Evolutionary conservation across 23 tunicate genomes (phyloP).

Genomic region (Diplosoma virens): DNA sequence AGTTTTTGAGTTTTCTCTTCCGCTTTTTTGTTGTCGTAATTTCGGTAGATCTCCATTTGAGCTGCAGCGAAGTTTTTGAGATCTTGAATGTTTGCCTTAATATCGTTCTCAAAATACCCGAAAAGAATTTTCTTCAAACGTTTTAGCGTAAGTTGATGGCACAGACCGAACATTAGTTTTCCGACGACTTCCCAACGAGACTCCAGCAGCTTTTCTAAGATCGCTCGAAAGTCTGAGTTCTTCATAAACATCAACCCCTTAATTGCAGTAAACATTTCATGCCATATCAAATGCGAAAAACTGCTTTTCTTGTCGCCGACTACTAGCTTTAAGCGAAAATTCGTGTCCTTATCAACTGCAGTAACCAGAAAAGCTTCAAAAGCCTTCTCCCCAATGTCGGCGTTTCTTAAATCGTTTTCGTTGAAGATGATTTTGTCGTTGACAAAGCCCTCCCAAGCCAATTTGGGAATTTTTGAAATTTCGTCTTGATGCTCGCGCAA

Average conservation of each 20-base stretch:
- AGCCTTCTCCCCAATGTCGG: background rate
- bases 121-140: background rate
- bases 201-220: background rate
- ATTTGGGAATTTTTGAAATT: background rate
- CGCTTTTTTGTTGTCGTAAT: background rate
- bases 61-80: background rate
- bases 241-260: background rate
- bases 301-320: constrained; percentile 5
- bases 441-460: background rate
- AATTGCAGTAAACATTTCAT: constrained; percentile 14
- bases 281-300: constrained; percentile 9
- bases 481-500: background rate
- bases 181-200: background rate
- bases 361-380: background rate
- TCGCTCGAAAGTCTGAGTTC: background rate
- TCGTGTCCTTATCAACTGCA: background rate
- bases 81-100: background rate
- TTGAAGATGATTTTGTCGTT: background rate
- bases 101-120: background rate
- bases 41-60: background rate
- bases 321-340: background rate
- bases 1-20: constrained; percentile 10
- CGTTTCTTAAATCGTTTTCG: background rate
- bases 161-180: constrained; percentile 1
- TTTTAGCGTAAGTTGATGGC: background rate